These are phyloP conservation scores for Sinocyclocheilus maitianheensis DNA, from an alignment of 2,113 vertebrate genomes.

Conservation along the genomic window DNA sequence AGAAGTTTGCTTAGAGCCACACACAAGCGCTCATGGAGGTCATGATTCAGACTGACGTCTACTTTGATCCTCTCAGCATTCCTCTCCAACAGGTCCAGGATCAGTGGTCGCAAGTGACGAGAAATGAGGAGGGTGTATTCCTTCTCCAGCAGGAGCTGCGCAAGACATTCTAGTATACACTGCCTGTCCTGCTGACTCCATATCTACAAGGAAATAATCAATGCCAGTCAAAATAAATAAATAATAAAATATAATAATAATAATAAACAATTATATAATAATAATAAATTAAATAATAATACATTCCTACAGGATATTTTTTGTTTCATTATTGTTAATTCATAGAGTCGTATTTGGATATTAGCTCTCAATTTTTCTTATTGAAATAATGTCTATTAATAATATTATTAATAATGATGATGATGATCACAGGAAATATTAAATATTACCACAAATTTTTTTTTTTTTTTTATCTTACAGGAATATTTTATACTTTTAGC, in stretches of 20 bases:
- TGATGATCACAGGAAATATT: background rate
- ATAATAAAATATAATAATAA: constrained; percentile 5
- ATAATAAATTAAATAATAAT: background rate
- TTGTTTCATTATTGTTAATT: background rate
- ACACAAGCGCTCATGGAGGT: constrained; percentile 92
- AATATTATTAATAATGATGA: background rate
- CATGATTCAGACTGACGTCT: constrained; percentile 84
- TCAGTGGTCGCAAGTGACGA: constrained; percentile 85
- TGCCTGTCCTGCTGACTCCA: constrained; percentile 94
- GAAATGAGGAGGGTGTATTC: constrained; percentile 86
- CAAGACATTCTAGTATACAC: constrained; percentile 80
- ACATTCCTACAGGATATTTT: too few species aligned
- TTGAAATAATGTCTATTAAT: background rate
- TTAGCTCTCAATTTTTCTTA: background rate
- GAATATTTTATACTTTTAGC: background rate
- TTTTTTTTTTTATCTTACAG: background rate
- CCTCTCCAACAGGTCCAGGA: constrained; percentile 92
- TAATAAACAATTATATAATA: background rate
- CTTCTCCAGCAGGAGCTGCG: constrained; percentile 88
- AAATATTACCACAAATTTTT: too few species aligned
- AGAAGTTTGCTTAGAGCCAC: constrained; percentile 94
- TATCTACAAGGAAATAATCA: constrained; percentile 69
- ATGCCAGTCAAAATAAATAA: background rate
- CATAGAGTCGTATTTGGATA: background rate
- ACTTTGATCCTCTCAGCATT: constrained; percentile 84